A percentile compares a stretch with the other conserved stretches of the same genome.
Evolutionary conservation across 2,797 vertebrate species (phyloP).

Genomic region (Peromyscus nudipes): DNA sequence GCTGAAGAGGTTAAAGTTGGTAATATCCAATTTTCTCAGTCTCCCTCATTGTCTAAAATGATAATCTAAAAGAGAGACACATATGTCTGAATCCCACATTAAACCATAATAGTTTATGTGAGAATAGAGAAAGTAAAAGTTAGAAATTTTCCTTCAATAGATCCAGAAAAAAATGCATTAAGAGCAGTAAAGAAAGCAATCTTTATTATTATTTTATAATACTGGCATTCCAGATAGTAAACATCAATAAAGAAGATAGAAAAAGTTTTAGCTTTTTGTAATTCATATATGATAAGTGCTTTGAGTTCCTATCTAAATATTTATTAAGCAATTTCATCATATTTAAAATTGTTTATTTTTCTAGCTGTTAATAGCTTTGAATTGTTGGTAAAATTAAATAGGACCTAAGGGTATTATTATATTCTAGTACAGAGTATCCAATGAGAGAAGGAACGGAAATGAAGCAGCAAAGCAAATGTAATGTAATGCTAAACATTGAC

Average conservation of each 20-base stretch:
- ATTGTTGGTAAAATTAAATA: conserved; percentile 64
- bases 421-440: neutral
- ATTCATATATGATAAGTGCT: neutral
- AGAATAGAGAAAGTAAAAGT: neutral
- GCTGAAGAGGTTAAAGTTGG: neutral
- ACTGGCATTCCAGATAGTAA: neutral
- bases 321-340: conserved; percentile 38
- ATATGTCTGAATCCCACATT: neutral
- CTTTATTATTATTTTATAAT: conserved; percentile 3
- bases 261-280: conserved; percentile 17
- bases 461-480: conserved; percentile 9
- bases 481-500: conserved; percentile 7
- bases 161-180: neutral
- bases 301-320: neutral
- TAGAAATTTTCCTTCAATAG: neutral
- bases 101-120: neutral
- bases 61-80: conserved; percentile 32
- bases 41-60: neutral
- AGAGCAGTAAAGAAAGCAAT: neutral
- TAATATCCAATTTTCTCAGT: neutral
- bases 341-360: conserved; percentile 65
- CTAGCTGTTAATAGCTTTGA: conserved; percentile 44
- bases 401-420: conserved; percentile 13
- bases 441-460: neutral
- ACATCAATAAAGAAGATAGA: neutral